A percentile compares a stretch with the other conserved stretches of the same genome.
Conservation (phyloP, 2,113 vertebrate genomes). For the Ameiurus melas region DNA sequence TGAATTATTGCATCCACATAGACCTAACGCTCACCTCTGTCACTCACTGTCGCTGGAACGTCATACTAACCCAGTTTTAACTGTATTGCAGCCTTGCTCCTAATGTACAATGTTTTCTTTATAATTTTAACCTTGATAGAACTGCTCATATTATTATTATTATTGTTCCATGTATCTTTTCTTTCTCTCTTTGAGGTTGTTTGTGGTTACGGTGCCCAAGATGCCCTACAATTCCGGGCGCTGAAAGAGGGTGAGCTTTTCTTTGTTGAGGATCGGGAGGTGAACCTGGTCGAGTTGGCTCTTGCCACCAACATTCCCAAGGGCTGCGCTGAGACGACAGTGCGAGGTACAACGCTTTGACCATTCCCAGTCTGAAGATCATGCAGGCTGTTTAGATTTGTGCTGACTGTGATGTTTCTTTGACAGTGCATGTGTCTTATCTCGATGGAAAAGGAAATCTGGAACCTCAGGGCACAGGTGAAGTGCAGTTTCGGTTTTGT, state of each 20-base stretch:
- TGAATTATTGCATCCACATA: background rate
- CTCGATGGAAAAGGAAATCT: conserved; percentile 89
- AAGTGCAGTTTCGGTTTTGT: conserved; percentile 22
- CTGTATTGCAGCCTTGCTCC: background rate
- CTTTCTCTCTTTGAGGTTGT: conserved; percentile 69
- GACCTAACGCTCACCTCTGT: background rate
- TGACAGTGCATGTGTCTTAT: conserved; percentile 85
- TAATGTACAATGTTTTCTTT: background rate
- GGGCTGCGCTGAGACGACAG: conserved; percentile 84
- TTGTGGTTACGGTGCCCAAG: conserved; percentile 84
- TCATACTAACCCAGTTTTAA: background rate
- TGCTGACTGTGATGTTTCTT: conserved; percentile 20
- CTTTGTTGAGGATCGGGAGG: conserved; percentile 84
- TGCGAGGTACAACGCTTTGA: conserved; percentile 72
- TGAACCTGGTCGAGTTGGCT: conserved; percentile 88
- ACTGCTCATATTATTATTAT: too few relatives aligned
- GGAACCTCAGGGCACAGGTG: conserved; percentile 85
- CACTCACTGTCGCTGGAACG: background rate
- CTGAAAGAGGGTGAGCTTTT: conserved; percentile 86
- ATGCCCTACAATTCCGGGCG: conserved; percentile 78
- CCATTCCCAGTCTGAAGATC: background rate
- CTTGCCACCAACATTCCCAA: conserved; percentile 88
- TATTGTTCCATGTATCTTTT: background rate
- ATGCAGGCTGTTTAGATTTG: background rate
- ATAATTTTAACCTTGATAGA: background rate